phyloP scores from a whole-genome alignment of 2,888 invertebrate genomes.

The Diogma glabrata region DNA sequence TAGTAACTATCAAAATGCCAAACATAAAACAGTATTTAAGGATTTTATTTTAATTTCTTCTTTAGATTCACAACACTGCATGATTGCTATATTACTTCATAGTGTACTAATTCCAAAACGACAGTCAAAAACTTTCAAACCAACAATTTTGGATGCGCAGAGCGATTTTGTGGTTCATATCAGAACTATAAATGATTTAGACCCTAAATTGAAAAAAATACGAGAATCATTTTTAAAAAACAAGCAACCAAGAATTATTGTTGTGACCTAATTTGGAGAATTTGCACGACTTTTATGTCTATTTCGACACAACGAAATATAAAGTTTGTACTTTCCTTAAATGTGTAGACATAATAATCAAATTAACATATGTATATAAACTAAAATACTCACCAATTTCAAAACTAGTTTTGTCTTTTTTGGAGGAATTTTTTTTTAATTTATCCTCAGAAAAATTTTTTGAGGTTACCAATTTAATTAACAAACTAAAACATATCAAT shows the following conservation, averaged over 20 bases:
- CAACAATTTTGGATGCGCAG: constrained; percentile 17
- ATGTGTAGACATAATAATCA: not conserved
- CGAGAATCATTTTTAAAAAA: constrained; percentile 7
- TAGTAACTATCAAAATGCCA: not conserved
- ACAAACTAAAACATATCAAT: too few species aligned
- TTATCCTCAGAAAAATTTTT: too few species aligned
- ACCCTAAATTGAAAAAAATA: constrained; percentile 12
- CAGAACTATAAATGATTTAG: constrained; percentile 14
- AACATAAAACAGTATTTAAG: not conserved
- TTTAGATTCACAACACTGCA: constrained; percentile 12
- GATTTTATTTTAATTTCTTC: not conserved
- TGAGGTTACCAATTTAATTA: too few species aligned
- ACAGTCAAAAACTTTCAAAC: constrained; percentile 16
- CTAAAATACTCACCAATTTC: too few species aligned
- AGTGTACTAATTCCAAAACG: constrained; percentile 14
- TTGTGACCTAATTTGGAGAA: not conserved
- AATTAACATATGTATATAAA: too few species aligned
- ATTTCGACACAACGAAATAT: not conserved
- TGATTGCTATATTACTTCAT: constrained; percentile 15
- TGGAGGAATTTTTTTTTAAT: too few species aligned
- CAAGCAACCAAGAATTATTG: not conserved
- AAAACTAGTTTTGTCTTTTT: too few species aligned
- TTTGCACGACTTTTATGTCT: not conserved
- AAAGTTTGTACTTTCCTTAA: constrained; percentile 1
- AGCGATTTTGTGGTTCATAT: constrained; percentile 15